Evolutionary conservation across 2,888 invertebrate genomes (phyloP), one percentile per base, ranked within the genome.

Genomic region (Gymnosoma rotundatum): DNA sequence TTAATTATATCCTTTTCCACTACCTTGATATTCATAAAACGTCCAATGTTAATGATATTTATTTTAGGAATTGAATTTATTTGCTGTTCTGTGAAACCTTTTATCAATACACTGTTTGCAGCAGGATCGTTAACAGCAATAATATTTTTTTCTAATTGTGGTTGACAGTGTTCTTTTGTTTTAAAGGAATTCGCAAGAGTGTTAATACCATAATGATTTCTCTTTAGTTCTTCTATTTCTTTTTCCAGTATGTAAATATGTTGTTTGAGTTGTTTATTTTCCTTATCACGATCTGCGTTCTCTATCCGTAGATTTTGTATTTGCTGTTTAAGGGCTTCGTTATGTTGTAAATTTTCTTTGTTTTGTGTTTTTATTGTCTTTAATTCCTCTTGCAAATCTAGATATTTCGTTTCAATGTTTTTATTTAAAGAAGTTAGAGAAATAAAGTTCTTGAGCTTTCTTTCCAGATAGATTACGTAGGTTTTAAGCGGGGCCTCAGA

Each of bases 31-130:
- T 66, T 25, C 83, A 83, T 83, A 7, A 2, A 3, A 52, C 18
- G n/a, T 1, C 38, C 75, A 32, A 83, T 42, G 14, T 42, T 38
- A 54, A 83, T 60, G 5, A 83, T 54, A 16, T 60, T 54, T 16
- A 50, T 58, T 60, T 75, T 72, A 21, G 60, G 48, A 66, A 75
- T 54, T 20, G 42, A 8, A 21, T n/a, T 52, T 0, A 73, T 36
- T 56, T 75, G 69, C 2, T 21, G 14, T 48, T 72, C 58, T 2
- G 54, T 42, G 3, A 83, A 56, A 21, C 75, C 70, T n/a, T 83
- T 83, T 9, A 83, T 38, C 20, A 83, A 50, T 8, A 83, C 38
- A 72, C 70, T 72, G 9, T 83, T 83, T 42, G 78, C 78, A 36
- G 70, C 20, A 9, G 64, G 50, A 54, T 79, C 58, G 8, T 58